Base-by-base conservation (phyloP, 2,888 invertebrate genomes). In the Eupithecia dodoneata region DNA sequence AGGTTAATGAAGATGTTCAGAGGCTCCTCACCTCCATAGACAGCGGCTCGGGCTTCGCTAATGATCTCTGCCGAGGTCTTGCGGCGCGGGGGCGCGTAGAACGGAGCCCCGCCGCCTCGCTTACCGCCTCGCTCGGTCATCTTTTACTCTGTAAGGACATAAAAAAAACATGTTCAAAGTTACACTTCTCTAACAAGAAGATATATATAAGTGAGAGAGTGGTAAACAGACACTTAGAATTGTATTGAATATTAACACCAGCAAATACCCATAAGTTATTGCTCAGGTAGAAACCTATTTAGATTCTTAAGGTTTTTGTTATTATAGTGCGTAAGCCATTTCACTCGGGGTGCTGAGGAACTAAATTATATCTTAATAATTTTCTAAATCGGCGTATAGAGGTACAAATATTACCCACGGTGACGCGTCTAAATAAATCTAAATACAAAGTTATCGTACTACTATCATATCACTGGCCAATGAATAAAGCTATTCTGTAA, bases 51-150 rank as follows among this genome's bases (percentile, higher is more conserved):
- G 0, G 97, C 97, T 92, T 97, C 97, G 87, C 96, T 97, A 84
- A 97, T 97, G 85, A 97, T 97, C 90, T 98, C 97, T 0, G 97
- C 97, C 63, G 97, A 97, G 3, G 97, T 97, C 91, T 97, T 97
- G 74, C 97, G 95, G 18, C 94, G 91, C 76, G 92, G 90, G 2
- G 96, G 96, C 81, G 96, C 96, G 88, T 96, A 96, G 88, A 96
- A 96, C 0, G 96, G 96, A 75, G 95, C 92, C 77, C 94, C 92
- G 12, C 81, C 86, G 83, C 90, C 91, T 79, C 92, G 90, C 67
- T 89, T 83, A 41, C 84, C 86, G 71, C 89, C 91, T 55, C 90
- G 84, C 75, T 93, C 94, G 79, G 86, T 87, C 94, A 94, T 94
- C 74, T 76, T 87, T 83, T 84, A 76, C 67, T 76, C 88, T 86